Base-by-base conservation (phyloP, 2,113 vertebrate genomes). In the Lamprotornis superbus region DNA sequence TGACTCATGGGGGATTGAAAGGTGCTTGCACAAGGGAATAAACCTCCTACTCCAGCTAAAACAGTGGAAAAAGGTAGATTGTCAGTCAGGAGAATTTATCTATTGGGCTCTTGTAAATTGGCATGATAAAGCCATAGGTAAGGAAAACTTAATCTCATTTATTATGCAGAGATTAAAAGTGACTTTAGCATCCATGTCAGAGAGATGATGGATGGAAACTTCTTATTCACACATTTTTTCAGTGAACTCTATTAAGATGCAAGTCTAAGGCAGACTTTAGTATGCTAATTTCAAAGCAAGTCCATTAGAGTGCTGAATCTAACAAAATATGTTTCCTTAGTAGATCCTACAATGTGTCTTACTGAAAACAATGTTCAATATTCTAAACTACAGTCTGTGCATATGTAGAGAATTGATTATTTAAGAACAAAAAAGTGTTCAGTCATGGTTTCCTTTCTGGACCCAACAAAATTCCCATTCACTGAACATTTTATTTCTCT, bases 131-230 rank as follows among this genome's bases (percentile, higher is more conserved):
- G 65, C 65, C 87, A 30, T 52, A 39, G 31, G 53, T 78, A 82
- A 50, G 57, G 78, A 92, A 80, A 84, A 73, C 67, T 93, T 96
- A 96, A 95, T 95, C 86, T 68, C 37, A 64, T 95, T 89, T 92
- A 73, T 95, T 95, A 92, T 93, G 76, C 88, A 68, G 81, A 90
- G 90, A 84, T 96, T 94, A 95, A 90, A 95, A 94, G 88, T 90
- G 86, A 87, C 90, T 97, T 95, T 57, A 91, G 61, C 59, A 79
- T 75, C 81, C 11, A 16, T 93, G 86, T 96, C 93, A 90, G 75
- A 33, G 47, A 68, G 65, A 92, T 96, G 90, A 96, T 87, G 82
- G 91, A 91, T 96, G 93, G 71, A 92, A 92, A 70, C 56, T 64
- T 90, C 90, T 94, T 78, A 70, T 86, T 86, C 94, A 78, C 75